Conservation (phyloP, 2,888 invertebrate species). For the Aphodius sticticus region DNA sequence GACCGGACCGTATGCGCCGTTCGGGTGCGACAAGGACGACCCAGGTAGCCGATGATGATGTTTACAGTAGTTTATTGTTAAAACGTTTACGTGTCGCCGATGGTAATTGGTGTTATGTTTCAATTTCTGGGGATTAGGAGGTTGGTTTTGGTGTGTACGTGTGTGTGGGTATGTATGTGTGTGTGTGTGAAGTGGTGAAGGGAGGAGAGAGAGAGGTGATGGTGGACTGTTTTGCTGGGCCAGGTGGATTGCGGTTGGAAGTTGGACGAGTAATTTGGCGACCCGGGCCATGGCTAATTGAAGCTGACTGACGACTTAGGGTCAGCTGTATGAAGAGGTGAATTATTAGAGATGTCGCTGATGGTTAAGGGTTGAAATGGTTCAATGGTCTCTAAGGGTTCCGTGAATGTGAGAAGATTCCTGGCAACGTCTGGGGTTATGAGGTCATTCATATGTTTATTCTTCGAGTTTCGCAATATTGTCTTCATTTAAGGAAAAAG, state of each 20-base stretch:
- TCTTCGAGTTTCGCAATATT: too few species aligned
- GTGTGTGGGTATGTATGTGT: not conserved
- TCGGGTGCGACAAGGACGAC: slow-evolving; percentile 30
- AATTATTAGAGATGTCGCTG: not conserved
- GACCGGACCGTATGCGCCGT: slow-evolving; percentile 33
- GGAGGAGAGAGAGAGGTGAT: slow-evolving; percentile 9
- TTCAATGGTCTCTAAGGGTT: not conserved
- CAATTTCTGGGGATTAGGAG: slow-evolving; percentile 41
- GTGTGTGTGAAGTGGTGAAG: not conserved
- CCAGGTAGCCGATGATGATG: slow-evolving; percentile 33
- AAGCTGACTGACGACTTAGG: not conserved
- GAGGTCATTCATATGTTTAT: too few species aligned
- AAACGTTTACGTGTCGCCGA: slow-evolving; percentile 44
- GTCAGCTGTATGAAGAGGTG: not conserved
- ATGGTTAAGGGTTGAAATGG: not conserved
- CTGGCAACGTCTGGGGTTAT: too few species aligned
- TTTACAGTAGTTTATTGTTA: slow-evolving; percentile 42
- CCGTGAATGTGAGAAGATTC: too few species aligned
- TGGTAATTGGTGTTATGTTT: slow-evolving; percentile 44
- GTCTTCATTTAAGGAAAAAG: too few species aligned
- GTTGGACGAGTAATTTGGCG: not conserved
- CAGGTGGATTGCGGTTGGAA: slow-evolving; percentile 7
- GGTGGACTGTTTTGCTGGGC: slow-evolving; percentile 13
- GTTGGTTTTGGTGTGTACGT: slow-evolving; percentile 19
- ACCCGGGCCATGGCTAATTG: slow-evolving; percentile 8